These are phyloP conservation scores for Bradypodion ventrale DNA, from an alignment of 2,797 vertebrate species.

Conservation along the genomic window DNA sequence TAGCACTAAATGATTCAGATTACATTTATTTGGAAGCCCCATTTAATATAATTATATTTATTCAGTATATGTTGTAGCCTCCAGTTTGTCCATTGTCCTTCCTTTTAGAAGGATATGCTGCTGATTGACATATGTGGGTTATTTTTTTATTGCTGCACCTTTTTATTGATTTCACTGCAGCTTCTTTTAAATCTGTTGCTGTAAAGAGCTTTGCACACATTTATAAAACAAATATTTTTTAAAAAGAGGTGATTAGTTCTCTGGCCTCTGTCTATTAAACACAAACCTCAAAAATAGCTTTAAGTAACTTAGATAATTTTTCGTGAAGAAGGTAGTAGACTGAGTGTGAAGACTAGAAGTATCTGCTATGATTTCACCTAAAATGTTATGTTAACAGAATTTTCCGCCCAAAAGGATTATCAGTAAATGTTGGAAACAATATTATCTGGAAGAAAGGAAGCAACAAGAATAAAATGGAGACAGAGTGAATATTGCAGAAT, in stretches of 20 bases:
- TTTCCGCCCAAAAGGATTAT: not conserved
- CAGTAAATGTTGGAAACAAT: not conserved
- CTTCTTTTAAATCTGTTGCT: not conserved
- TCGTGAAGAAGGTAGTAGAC: not conserved
- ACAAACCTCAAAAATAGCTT: not conserved
- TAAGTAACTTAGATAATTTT: not conserved
- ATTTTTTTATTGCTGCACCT: too few species aligned
- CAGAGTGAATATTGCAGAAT: not conserved
- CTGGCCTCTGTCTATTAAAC: not conserved
- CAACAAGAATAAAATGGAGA: too few species aligned
- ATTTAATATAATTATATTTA: not conserved
- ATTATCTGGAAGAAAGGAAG: not conserved
- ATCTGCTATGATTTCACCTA: not conserved
- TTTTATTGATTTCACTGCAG: not conserved
- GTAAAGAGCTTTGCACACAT: not conserved
- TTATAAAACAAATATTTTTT: not conserved
- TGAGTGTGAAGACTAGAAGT: too few species aligned
- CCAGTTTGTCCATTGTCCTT: not conserved
- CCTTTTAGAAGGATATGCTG: too few species aligned
- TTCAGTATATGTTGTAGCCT: not conserved
- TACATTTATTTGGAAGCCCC: not conserved
- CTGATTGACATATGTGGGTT: not conserved
- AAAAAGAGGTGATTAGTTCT: not conserved
- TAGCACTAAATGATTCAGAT: not conserved
- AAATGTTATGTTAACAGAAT: not conserved